Percentiles rank a stretch among this genome's conserved stretches.
phyloP scores from a whole-genome alignment of 2,888 invertebrate species.

The Sesia apiformis region DNA sequence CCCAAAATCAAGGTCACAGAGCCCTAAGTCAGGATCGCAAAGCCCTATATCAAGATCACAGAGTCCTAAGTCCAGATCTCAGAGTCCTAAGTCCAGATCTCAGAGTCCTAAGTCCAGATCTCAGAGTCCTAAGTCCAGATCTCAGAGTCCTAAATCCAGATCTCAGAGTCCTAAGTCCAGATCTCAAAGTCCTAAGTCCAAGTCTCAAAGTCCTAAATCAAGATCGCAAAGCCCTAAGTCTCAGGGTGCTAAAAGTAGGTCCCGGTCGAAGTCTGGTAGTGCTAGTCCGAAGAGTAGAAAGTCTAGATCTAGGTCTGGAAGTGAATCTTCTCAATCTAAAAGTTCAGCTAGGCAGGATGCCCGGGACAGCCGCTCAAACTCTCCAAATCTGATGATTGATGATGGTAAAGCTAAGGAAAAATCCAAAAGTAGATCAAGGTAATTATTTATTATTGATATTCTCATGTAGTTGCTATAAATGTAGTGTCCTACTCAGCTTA shows the following conservation, averaged over 20 bases:
- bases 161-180: conserved; percentile 39
- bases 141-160: conserved; percentile 37
- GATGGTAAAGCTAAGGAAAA: conserved; percentile 53
- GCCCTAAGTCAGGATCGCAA: conserved; percentile 36
- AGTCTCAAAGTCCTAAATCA: conserved; percentile 41
- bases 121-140: conserved; percentile 35
- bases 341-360: conserved; percentile 45
- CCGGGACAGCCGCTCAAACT: conserved; percentile 65
- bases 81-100: conserved; percentile 43
- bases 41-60: conserved; percentile 42
- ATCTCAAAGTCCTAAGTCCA: conserved; percentile 34
- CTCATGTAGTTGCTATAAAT: too few relatives aligned
- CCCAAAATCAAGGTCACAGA: conserved; percentile 34
- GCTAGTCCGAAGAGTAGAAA: conserved; percentile 41
- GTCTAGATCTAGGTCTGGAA: conserved; percentile 34
- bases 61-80: conserved; percentile 34
- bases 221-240: conserved; percentile 11
- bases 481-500: too few relatives aligned
- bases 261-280: conserved; percentile 62
- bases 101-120: conserved; percentile 37
- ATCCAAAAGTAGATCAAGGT: conserved; percentile 59
- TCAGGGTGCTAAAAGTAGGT: conserved; percentile 34
- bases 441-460: background rate
- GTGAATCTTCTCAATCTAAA: conserved; percentile 45
- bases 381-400: conserved; percentile 70